Evolutionary conservation across 2,888 invertebrate genomes (phyloP), one percentile per base, ranked within the genome.

Genomic region (Eupithecia inturbata): DNA sequence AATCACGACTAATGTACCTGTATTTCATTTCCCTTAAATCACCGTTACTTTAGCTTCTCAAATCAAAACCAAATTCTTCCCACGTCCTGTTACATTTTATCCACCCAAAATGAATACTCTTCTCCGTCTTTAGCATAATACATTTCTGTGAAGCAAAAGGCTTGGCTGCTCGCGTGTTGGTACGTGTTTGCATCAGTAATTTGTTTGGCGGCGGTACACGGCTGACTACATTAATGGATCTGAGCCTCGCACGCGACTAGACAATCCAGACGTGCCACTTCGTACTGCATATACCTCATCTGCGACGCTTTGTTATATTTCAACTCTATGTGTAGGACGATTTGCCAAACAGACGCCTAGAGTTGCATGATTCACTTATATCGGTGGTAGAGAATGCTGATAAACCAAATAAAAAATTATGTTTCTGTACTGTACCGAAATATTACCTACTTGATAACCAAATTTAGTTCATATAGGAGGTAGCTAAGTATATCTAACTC

Each of bases 101-200:
- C 12, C 68, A 76, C 80, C 83, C 31, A 63, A 70, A 71, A 68
- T 63, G 67, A 70, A 53, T 69, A 73, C 70, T 63, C 49, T 62
- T 19, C 39, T 66, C 69, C 62, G 62, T 66, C 68, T 72, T 71
- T 67, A 66, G 49, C 76, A 68, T 60, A 72, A 72, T 70, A 74
- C 57, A 74, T 73, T 75, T 77, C 75, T 75, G 69, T 77, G 76
- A 77, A 75, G 93, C 92, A 92, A 89, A 92, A 93, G 89, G 91
- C 92, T 93, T 92, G 87, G 89, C 86, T 86, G 89, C 85, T 93
- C 88, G 94, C 94, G 94, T 94, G 94, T 89, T 89, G 88, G 88
- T 88, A 90, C 89, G 92, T 94, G 93, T 94, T 94, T 94, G 94
- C 93, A 93, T 94, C 92, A 84, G 90, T 94, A 94, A 94, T 94